Base-by-base conservation (phyloP, 2,113 vertebrate genomes). In the Megalops atlanticus region DNA sequence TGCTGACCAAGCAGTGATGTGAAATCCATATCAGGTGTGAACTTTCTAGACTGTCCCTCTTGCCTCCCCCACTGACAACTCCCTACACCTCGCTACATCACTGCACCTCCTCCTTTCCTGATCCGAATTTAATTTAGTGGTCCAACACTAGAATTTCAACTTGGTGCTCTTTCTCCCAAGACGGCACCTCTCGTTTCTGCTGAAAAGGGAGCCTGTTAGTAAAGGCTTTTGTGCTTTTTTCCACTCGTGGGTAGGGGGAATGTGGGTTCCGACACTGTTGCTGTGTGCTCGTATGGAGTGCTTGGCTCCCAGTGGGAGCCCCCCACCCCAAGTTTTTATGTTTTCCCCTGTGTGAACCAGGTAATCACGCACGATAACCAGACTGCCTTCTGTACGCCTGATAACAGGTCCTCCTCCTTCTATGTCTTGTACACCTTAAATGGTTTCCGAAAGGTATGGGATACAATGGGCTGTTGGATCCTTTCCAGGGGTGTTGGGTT, bases 141-240 rank as follows among this genome's bases (percentile, higher is more conserved):
- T 89, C 89, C 88, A 89, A 85, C 69, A 80, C 64, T 72, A 73
- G 84, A 88, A 38, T 58, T 83, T 73, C 74, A 81, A 79, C n/a
- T 36, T 52, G 75, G 79, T 68, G 77, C 43, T 45, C 33, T 79
- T 74, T 54, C 21, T 18, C 38, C 45, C 72, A 41, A 27, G 12
- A 31, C 45, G 47, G 68, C 27, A 88, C 83, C 84, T 81, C 36
- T 45, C 85, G 54, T 75, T 78, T 71, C 14, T 81, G 43, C 81
- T 77, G 1, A 80, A 84, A 89, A 87, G 85, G 83, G 86, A 86
- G 31, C 68, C 6, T 8, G 39, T 80, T 76, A 73, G 80, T 36
- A 33, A 6, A 71, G 40, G 0, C 31, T 18, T 27, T 49, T 39
- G 7, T 78, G 58, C 73, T 11, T 76, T 52, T 68, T 21, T 16